Evolutionary conservation across 2,113 vertebrate species (phyloP).

Genomic region (Tychaedon coryphoeus): DNA sequence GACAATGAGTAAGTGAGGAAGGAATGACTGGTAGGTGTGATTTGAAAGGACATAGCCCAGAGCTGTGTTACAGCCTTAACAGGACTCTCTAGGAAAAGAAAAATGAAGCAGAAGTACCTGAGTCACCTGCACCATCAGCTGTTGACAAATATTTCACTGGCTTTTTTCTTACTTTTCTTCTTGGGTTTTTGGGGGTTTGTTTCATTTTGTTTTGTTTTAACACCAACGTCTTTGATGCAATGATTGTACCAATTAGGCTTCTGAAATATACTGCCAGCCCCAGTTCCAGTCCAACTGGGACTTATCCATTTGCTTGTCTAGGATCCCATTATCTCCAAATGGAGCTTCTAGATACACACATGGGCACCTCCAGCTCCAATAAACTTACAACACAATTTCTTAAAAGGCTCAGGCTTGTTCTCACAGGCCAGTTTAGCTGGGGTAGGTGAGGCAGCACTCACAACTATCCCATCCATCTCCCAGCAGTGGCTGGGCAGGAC

Average conservation of each 20-base stretch:
- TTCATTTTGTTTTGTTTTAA: background rate
- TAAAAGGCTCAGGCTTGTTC: background rate
- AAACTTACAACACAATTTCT: background rate
- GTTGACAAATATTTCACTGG: background rate
- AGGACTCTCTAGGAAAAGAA: background rate
- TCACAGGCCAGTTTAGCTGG: background rate
- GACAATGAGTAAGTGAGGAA: slow-evolving; percentile 15
- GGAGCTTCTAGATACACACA: background rate
- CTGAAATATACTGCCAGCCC: background rate
- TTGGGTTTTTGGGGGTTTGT: background rate
- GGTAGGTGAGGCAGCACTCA: background rate
- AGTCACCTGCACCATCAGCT: background rate
- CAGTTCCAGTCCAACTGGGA: background rate
- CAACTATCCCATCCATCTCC: background rate
- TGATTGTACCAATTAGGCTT: background rate
- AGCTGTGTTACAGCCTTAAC: background rate
- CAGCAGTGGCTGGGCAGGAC: background rate
- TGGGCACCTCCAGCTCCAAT: background rate
- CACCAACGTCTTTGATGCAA: background rate
- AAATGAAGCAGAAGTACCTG: background rate
- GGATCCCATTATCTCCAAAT: background rate
- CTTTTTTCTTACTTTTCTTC: background rate
- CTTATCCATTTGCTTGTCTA: background rate
- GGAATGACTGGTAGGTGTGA: slow-evolving; percentile 7
- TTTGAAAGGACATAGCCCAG: slow-evolving; percentile 16